Evolutionary conservation across 2,113 vertebrate genomes (phyloP).

Genomic region (Theropithecus gelada): DNA sequence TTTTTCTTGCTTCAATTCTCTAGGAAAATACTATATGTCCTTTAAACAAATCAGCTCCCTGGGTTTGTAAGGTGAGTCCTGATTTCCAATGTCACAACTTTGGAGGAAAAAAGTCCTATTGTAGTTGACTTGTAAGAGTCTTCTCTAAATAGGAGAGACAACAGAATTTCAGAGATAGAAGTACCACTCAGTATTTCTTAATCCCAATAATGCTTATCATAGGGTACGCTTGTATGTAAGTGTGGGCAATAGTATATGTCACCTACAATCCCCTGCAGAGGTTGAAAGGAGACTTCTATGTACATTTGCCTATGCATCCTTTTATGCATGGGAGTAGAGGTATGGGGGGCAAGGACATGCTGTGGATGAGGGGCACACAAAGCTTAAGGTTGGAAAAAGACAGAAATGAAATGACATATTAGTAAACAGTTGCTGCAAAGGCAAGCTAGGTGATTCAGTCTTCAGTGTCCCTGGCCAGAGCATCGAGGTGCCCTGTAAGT

Average conservation of each 20-base stretch:
- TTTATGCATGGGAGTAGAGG: background rate
- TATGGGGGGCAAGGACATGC: background rate
- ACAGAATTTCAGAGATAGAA: background rate
- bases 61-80: background rate
- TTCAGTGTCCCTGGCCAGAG: background rate
- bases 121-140: background rate
- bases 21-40: background rate
- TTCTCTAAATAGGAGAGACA: background rate
- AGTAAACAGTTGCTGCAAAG: conserved; percentile 1
- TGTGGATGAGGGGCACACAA: background rate
- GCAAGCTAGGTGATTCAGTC: background rate
- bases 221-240: background rate
- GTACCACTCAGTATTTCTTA: background rate
- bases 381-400: background rate
- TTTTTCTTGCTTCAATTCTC: background rate
- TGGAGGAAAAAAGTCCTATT: background rate
- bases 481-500: background rate
- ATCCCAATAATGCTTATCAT: background rate
- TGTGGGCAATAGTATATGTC: background rate
- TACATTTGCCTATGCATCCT: background rate
- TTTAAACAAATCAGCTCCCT: background rate
- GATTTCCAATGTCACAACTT: background rate
- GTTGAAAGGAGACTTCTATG: background rate
- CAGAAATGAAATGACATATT: background rate
- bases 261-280: background rate